A percentile compares a stretch with the other conserved stretches of the same genome.
Conservation (phyloP, 2,888 invertebrate genomes). For the Oeneis ivallda region DNA sequence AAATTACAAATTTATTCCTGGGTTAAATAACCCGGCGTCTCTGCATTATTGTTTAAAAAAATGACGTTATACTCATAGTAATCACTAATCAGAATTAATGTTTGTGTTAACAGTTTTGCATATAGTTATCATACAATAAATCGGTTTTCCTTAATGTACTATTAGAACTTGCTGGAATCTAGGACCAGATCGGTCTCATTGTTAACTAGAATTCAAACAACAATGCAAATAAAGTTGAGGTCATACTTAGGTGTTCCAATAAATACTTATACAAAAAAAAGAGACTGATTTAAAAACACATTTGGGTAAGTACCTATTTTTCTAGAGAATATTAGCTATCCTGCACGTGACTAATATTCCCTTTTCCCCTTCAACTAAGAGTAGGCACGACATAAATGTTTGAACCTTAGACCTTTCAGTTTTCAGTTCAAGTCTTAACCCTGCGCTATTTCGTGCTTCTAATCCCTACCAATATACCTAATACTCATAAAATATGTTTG, state of each 20-base stretch:
- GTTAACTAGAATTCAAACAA: slow-evolving; percentile 27
- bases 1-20: too few species aligned
- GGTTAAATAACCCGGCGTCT: too few species aligned
- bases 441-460: too few species aligned
- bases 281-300: neutral
- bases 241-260: slow-evolving; percentile 16
- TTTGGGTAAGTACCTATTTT: neutral
- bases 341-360: too few species aligned
- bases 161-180: slow-evolving; percentile 25
- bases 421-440: too few species aligned
- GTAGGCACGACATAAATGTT: too few species aligned
- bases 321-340: too few species aligned
- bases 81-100: slow-evolving; percentile 30
- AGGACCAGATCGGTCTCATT: slow-evolving; percentile 22
- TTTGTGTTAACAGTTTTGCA: slow-evolving; percentile 24
- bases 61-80: slow-evolving; percentile 32
- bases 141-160: slow-evolving; percentile 32
- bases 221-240: slow-evolving; percentile 19
- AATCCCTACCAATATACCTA: too few species aligned
- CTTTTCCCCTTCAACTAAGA: too few species aligned
- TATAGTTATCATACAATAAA: slow-evolving; percentile 22
- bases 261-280: neutral
- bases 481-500: too few species aligned
- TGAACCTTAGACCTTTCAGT: too few species aligned
- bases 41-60: neutral